These are phyloP conservation scores for Knipowitschia caucasica DNA, from an alignment of 2,797 vertebrate species.

Conservation along the genomic window DNA sequence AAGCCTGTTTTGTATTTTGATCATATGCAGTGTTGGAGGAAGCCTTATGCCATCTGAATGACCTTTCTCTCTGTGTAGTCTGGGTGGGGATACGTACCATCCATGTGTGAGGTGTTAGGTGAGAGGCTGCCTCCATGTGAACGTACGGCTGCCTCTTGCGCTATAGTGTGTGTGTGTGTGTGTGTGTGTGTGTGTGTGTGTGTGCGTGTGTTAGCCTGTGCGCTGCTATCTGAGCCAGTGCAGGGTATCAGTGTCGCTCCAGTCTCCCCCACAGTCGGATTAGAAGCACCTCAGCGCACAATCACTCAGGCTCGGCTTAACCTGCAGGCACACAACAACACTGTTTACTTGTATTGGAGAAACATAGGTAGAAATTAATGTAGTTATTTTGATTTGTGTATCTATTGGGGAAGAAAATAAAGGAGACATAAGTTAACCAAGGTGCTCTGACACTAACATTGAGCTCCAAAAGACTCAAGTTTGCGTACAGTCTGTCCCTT, in stretches of 20 bases:
- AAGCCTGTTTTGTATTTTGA: too few species aligned
- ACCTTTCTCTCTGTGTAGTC: too few species aligned
- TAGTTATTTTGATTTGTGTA: too few species aligned
- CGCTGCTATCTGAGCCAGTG: constrained; percentile 38
- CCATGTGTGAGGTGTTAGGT: constrained; percentile 27
- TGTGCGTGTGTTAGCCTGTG: constrained; percentile 29
- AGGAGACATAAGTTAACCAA: too few species aligned
- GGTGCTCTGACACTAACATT: too few species aligned
- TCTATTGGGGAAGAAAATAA: too few species aligned
- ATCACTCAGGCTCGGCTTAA: constrained; percentile 68
- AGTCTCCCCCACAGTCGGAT: constrained; percentile 67
- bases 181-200: constrained; percentile 13
- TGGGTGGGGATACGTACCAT: too few species aligned
- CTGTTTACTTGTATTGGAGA: not conserved
- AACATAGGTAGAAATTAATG: too few species aligned
- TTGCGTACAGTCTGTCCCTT: too few species aligned
- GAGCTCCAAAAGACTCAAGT: too few species aligned
- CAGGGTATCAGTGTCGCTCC: constrained; percentile 72
- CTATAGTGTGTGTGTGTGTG: constrained; percentile 26
- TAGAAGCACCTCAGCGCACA: constrained; percentile 71
- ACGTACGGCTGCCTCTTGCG: constrained; percentile 31
- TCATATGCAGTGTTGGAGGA: too few species aligned
- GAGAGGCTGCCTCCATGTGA: constrained; percentile 41
- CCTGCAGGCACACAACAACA: constrained; percentile 31
- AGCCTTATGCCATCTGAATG: too few species aligned